Percentiles rank a stretch among this genome's conserved stretches.
These are phyloP conservation scores for Pachycephala philippinensis DNA, from an alignment of 2,113 vertebrate genomes.

Conservation along the genomic window DNA sequence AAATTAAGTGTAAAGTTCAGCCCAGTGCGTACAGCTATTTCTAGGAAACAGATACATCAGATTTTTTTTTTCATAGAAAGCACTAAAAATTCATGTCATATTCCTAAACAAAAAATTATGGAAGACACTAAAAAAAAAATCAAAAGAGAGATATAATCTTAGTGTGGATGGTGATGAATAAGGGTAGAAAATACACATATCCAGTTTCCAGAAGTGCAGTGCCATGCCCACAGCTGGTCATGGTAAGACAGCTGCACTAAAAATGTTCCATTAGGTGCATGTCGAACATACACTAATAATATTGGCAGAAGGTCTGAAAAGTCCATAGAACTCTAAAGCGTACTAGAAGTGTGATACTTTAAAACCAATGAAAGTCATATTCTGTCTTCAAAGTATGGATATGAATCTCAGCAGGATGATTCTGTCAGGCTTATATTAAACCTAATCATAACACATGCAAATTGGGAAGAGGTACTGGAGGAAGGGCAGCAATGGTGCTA, in stretches of 20 bases:
- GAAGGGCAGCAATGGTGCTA: not conserved
- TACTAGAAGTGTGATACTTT: not conserved
- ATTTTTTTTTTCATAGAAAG: not conserved
- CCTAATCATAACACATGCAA: not conserved
- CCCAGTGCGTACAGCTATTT: not conserved
- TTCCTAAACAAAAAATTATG: not conserved
- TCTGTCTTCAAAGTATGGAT: not conserved
- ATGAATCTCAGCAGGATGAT: not conserved
- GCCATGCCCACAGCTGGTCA: not conserved
- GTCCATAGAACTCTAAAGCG: not conserved
- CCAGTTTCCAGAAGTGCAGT: not conserved
- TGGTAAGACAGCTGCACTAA: not conserved
- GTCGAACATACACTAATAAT: not conserved
- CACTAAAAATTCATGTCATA: not conserved
- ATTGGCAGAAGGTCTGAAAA: not conserved
- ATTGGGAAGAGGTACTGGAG: not conserved
- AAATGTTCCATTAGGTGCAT: not conserved
- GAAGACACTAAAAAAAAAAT: not conserved
- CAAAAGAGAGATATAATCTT: not conserved
- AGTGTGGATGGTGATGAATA: not conserved
- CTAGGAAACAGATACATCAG: not conserved
- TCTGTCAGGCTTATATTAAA: not conserved
- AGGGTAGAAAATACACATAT: not conserved
- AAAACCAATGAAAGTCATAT: not conserved
- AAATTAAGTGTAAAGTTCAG: not conserved